These are phyloP conservation scores for Orthonychiurus folsomi DNA, from an alignment of 2,888 invertebrate species.

Conservation along the genomic window DNA sequence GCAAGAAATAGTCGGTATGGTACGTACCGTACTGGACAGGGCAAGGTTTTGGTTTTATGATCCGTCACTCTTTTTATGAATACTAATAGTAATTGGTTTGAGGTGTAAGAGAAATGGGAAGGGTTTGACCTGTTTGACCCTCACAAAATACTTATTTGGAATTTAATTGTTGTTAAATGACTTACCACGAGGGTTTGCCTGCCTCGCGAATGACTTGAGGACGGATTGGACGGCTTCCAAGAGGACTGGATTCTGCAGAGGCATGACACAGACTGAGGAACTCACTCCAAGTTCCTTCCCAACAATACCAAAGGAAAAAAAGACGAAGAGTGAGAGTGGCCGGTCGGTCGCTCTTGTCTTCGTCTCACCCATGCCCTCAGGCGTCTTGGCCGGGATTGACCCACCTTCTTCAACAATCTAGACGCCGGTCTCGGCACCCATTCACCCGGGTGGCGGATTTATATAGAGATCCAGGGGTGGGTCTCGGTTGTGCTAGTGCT, in stretches of 20 bases:
- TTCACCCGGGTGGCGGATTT: background rate
- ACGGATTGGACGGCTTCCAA: conserved; percentile 65
- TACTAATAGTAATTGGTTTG: too few species aligned
- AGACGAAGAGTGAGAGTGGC: conserved; percentile 1
- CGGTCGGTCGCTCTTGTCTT: too few species aligned
- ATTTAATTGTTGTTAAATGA: background rate
- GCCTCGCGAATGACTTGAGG: conserved; percentile 63
- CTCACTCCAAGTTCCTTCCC: too few species aligned
- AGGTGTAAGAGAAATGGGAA: background rate
- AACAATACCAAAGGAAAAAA: too few species aligned
- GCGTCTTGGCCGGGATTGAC: background rate
- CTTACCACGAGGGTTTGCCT: conserved; percentile 41
- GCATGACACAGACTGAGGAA: conserved; percentile 39
- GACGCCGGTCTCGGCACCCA: background rate
- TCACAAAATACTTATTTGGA: background rate
- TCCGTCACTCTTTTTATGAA: background rate
- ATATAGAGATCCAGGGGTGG: background rate
- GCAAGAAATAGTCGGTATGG: too few species aligned
- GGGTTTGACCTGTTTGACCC: background rate
- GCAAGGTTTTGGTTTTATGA: background rate
- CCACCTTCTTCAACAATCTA: background rate
- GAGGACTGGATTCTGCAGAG: conserved; percentile 43
- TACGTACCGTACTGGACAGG: background rate
- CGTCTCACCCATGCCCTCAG: too few species aligned
- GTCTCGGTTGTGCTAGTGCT: too few species aligned